phyloP scores from a whole-genome alignment of 2,888 invertebrate species.

The Ceramica pisi region DNA sequence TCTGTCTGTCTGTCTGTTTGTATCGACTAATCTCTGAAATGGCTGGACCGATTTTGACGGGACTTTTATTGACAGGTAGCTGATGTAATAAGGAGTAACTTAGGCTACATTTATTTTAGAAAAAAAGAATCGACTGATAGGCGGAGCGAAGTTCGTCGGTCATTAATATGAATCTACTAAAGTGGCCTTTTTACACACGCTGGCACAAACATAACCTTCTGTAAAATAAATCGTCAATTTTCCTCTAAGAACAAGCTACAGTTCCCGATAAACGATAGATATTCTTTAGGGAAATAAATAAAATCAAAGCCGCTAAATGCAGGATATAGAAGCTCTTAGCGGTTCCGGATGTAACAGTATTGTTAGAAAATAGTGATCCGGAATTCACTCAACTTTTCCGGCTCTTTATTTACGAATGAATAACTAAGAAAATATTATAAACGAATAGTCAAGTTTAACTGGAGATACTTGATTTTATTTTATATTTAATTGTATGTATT shows the following conservation, averaged over 20 bases:
- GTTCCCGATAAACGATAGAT: constrained; percentile 1
- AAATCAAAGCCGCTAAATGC: constrained; percentile 34
- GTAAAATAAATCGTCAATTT: not conserved
- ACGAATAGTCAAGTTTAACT: not conserved
- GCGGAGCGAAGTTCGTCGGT: no score
- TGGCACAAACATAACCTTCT: no score
- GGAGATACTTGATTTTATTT: not conserved
- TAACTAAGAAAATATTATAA: not conserved
- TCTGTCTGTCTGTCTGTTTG: no score
- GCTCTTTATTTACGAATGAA: not conserved
- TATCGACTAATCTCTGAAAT: no score
- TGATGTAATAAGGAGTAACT: no score
- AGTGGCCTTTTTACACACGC: no score
- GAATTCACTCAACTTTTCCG: constrained; percentile 1
- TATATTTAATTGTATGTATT: not conserved
- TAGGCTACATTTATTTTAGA: no score
- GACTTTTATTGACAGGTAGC: no score
- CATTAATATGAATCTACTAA: no score
- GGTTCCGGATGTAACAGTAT: constrained; percentile 1
- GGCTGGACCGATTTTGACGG: no score
- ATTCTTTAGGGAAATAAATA: constrained; percentile 24
- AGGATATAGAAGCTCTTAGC: constrained; percentile 27
- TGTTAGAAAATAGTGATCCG: not conserved
- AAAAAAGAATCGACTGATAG: no score
- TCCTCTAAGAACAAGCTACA: not conserved